These are phyloP conservation scores for Argynnis bischoffii DNA, from an alignment of 2,888 invertebrate genomes.

Conservation along the genomic window DNA sequence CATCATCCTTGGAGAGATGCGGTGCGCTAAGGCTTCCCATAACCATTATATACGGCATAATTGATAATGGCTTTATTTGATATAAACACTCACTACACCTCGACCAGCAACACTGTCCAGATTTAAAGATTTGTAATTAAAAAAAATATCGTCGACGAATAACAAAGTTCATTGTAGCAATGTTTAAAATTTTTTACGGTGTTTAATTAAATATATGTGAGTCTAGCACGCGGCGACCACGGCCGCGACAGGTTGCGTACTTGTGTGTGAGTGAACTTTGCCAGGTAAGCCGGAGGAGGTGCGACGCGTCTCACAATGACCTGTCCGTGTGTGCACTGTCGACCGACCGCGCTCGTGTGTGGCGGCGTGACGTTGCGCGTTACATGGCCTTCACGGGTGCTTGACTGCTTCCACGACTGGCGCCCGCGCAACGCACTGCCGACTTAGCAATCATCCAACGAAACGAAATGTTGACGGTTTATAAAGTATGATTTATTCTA, in stretches of 20 bases:
- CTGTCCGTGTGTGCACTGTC: slow-evolving; percentile 41
- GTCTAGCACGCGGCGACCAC: slow-evolving; percentile 51
- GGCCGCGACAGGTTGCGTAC: slow-evolving; percentile 55
- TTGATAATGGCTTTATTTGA: slow-evolving; percentile 34
- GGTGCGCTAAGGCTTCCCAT: slow-evolving; percentile 74
- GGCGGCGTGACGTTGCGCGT: slow-evolving; percentile 58
- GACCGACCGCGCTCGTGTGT: slow-evolving; percentile 46
- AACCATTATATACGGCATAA: slow-evolving; percentile 79
- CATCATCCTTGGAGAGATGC: slow-evolving; percentile 74
- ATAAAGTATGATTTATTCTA: slow-evolving; percentile 8
- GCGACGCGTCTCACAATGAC: slow-evolving; percentile 38
- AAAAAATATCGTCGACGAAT: slow-evolving; percentile 22
- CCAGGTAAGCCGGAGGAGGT: slow-evolving; percentile 52
- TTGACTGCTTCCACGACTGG: slow-evolving; percentile 59
- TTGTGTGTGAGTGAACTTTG: slow-evolving; percentile 68
- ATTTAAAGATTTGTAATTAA: slow-evolving; percentile 5
- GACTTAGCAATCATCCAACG: slow-evolving; percentile 11
- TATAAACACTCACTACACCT: slow-evolving; percentile 26
- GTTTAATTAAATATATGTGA: slow-evolving; percentile 23
- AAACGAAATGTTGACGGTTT: slow-evolving; percentile 15
- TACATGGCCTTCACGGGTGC: slow-evolving; percentile 72
- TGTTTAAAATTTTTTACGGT: slow-evolving; percentile 21
- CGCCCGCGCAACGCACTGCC: slow-evolving; percentile 44
- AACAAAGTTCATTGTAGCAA: slow-evolving; percentile 25
- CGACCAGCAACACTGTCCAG: slow-evolving; percentile 1